phyloP scores from a whole-genome alignment of 2,888 invertebrate species.

The Zaprionus bogoriensis region DNA sequence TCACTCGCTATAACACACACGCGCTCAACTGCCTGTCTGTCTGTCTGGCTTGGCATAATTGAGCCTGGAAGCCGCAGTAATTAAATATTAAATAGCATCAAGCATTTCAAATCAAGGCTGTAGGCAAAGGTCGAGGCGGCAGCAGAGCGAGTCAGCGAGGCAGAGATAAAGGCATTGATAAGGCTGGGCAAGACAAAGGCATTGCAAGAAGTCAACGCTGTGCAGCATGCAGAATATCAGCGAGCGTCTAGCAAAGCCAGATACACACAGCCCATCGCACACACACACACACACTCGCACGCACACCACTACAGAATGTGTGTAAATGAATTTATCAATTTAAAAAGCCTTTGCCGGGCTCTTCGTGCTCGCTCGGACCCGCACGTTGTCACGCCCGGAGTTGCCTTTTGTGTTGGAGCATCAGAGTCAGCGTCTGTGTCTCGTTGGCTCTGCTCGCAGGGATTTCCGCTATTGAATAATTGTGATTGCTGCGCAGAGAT shows the following conservation, averaged over 20 bases:
- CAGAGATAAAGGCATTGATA: slow-evolving; percentile 1
- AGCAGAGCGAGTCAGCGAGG: slow-evolving; percentile 5
- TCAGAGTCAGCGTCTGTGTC: background rate
- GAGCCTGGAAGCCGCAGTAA: slow-evolving; percentile 36
- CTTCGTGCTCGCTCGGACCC: slow-evolving; percentile 37
- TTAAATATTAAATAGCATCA: slow-evolving; percentile 63
- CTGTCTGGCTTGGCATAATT: background rate
- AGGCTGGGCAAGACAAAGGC: slow-evolving; percentile 9
- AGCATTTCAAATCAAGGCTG: slow-evolving; percentile 54
- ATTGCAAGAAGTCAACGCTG: slow-evolving; percentile 1
- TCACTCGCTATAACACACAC: too few relatives aligned
- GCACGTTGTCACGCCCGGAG: slow-evolving; percentile 43
- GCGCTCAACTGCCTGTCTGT: background rate
- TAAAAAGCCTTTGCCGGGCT: slow-evolving; percentile 21
- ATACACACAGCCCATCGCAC: background rate
- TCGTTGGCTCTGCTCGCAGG: slow-evolving; percentile 23
- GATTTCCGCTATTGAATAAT: slow-evolving; percentile 79
- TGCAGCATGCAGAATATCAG: slow-evolving; percentile 9
- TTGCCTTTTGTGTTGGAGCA: slow-evolving; percentile 9
- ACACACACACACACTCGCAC: background rate
- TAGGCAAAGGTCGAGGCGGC: background rate
- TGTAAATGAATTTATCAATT: slow-evolving; percentile 35
- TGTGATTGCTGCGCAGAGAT: slow-evolving; percentile 74
- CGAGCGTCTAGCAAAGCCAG: background rate
- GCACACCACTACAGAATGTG: background rate